Base-by-base conservation (phyloP, 2,888 invertebrate species). In the Crematogaster levior region DNA sequence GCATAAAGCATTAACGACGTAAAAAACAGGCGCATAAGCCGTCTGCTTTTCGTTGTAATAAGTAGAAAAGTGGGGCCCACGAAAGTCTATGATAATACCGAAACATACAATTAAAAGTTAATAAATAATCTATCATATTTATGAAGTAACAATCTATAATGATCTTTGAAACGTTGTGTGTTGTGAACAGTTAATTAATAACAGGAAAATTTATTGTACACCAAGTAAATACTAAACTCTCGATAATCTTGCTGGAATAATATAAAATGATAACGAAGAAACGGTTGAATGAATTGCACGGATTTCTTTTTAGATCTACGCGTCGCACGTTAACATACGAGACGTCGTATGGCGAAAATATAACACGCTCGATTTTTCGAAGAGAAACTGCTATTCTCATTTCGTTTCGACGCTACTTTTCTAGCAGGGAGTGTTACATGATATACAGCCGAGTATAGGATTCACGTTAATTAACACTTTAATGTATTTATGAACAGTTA, bases 61-160 rank as follows among this genome's bases (percentile, higher is more conserved):
- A 90, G 89, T 91, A 92, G 89, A 86, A 84, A 60, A 89, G 84
- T 89, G 93, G 93, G 93, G 92, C 93, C 93, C 93, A 93, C 92
- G 88, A 85, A 90, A 89, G 88, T 88, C 87, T 90, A 91, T 90
- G 88, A 92, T 81, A 89, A 79, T 79, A 77, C 53, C 53, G 68
- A 72, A 79, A 65, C 34, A 85, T 86, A 87, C 73, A 79, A 73
- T 72, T 81, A 84, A 87, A 81, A 65, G 74, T 83, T 85, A 79
- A 46, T 68, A 70, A 88, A 84, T 88, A 85, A 88, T 86, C 81
- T 90, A 85, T 85, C 82, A 84, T 91, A 91, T 88, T 85, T 89
- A 82, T 84, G 80, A 85, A 74, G 63, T 75, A 84, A 88, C 51
- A 85, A 86, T 82, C 84, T 86, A 80, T 90, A 87, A 87, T 72